Evolutionary conservation across 92 coral and sea anemone species (phyloP), one percentile per base, ranked within the genome.

Genomic region (Epizoanthus illoricatus): DNA sequence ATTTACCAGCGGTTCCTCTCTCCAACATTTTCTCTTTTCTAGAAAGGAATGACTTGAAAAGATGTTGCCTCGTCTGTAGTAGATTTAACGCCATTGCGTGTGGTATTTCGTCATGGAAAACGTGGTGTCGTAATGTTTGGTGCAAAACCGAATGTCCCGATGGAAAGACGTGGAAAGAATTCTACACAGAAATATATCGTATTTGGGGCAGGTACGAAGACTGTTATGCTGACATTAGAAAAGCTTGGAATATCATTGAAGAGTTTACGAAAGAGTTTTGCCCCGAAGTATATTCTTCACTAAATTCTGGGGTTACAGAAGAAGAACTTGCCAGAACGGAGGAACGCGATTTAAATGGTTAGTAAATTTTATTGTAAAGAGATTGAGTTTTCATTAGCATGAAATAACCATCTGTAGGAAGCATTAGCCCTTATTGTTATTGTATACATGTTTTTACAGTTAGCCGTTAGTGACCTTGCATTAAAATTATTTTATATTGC

Each of bases 241-340:
- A 49, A 57, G 99, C 99, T 41, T 96, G 99, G 99, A 91, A 85
- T 70, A 84, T 76, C 56, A 91, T 96, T 63, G 98, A 96, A 81
- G 87, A 91, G 20, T 96, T 90, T 76, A 87, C 97, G 16, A 79
- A 65, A 84, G 74, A 70, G 24, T 84, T 84, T 82, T 96, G 98
- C 71, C 94, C 98, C 0, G 85, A 74, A 57, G 86, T 96, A 16
- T 86, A 84, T 72, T 59, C 74, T 7, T 92, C 97, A 36, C 86
- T 96, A 68, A 94, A 90, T 79, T 81, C 89, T 62, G 99, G 99
- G 16, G 83, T 89, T 19, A 62, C 93, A 7, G 99, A 93, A 79
- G 88, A 94, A 3, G 94, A 96, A 59, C 86, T 96, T 49, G 81
- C 73, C 11, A 65, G 81, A 73, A 88, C 85, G 2, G 95, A 92